Evolutionary conservation across 1,140 invertebrate species (phyloP), one percentile per base, ranked within the genome.

Genomic region (Sinella curviseta): DNA sequence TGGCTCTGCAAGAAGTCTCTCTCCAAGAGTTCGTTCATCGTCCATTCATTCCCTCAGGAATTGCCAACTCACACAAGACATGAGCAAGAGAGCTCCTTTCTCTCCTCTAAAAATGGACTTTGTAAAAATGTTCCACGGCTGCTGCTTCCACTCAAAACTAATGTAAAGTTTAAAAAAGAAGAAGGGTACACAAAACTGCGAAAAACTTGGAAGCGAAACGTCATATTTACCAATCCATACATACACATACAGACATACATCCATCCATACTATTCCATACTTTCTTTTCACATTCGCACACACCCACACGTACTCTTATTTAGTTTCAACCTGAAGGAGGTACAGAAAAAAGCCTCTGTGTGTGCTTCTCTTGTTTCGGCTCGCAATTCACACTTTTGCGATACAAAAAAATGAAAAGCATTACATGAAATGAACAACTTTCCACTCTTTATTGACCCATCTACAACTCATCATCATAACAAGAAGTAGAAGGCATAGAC

Each of bases 1-100:
- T 35, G 39, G n/a, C 65, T 78, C 65, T 78, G 36, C 74, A 77
- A 65, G 65, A 70, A 20, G 31, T 73, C 30, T 73, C 31, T 75
- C 31, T 75, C 31, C 65, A 3, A 24, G 65, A 70, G 65, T 70
- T 70, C 26, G 28, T 70, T 33, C 65, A 70, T 65, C 57, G 57
- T 65, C 57, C 57, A 65, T 65, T 65, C 24, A n/a, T 33, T 70
- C 65, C 24, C 65, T 30, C 2, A 31, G 65, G 65, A 70, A 33
- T 70, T 31, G 30, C 24, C 57, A 60, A 60, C 31, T 70, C 65
- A 70, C 8, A 8, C 31, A 8, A 33, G 8, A 70, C 24, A 70
- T 70, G 65, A 70, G 65, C 65, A 31, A 70, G 3, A 48, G 8
- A n/a, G 24, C 57, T 65, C 24, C 57, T 65, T n/a, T 65, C 57